Percentiles rank a stretch among this genome's conserved stretches.
Conservation (phyloP, 1,140 invertebrate species). For the Hylyphantes graminicola region DNA sequence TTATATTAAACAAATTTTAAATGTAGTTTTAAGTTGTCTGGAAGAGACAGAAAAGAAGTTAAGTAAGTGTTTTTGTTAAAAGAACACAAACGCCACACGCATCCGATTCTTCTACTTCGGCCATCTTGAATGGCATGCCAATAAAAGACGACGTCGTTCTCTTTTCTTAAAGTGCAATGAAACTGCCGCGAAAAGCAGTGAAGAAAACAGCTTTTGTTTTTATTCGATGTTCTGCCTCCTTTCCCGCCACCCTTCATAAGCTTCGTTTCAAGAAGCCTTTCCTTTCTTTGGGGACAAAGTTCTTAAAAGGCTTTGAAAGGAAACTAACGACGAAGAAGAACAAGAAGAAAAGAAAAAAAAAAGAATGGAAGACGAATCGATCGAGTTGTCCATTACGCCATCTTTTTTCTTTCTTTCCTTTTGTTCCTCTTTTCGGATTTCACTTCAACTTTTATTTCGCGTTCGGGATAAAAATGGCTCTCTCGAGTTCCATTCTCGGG, state of each 20-base stretch:
- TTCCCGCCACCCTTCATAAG: neutral
- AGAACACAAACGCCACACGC: neutral
- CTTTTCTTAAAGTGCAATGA: conserved; percentile 37
- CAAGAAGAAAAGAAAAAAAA: too few relatives aligned
- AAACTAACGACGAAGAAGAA: conserved; percentile 16
- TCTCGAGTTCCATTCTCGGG: neutral
- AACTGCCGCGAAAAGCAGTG: conserved; percentile 5
- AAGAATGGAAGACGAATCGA: conserved; percentile 12
- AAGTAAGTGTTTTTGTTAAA: too few relatives aligned
- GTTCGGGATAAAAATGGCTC: neutral
- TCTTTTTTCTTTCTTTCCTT: conserved; percentile 3
- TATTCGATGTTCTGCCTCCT: conserved; percentile 23
- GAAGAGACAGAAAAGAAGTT: too few relatives aligned
- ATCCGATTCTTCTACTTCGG: neutral
- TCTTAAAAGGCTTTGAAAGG: conserved; percentile 19
- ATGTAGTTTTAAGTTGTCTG: too few relatives aligned
- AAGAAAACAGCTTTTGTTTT: conserved; percentile 48
- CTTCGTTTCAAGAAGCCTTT: conserved; percentile 2
- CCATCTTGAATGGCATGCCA: conserved; percentile 34
- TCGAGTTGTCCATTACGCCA: conserved; percentile 19
- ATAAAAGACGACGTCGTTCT: conserved; percentile 33
- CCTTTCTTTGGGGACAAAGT: neutral
- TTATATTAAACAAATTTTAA: too few relatives aligned
- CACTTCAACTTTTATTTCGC: conserved; percentile 11
- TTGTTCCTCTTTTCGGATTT: conserved; percentile 3